Evolutionary conservation across 2,113 vertebrate species (phyloP).

Genomic region (Rhabdomys dilectus): DNA sequence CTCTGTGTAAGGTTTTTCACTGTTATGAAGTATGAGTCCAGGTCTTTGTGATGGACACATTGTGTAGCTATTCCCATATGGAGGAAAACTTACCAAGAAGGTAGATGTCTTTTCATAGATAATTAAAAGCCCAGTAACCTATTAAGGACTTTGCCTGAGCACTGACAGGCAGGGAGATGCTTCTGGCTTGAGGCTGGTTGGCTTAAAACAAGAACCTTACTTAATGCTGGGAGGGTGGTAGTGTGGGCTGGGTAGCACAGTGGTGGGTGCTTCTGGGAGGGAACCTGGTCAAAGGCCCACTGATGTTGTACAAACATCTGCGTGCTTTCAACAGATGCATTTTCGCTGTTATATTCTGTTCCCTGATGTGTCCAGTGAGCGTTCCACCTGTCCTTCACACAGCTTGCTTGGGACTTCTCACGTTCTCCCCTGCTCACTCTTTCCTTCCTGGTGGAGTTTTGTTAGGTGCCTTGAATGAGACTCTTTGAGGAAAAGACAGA

Average conservation of each 20-base stretch:
- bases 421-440: background rate
- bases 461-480: background rate
- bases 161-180: accelerated
- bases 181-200: background rate
- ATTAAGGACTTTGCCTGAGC: background rate
- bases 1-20: accelerated
- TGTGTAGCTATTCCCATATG: accelerated
- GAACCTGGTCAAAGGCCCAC: background rate
- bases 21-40: too few species aligned
- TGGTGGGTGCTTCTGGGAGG: accelerated
- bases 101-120: background rate
- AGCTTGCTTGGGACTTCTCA: background rate
- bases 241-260: accelerated
- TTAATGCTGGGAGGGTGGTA: background rate
- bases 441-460: background rate
- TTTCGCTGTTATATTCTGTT: background rate
- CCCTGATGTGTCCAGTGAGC: background rate
- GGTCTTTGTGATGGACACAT: background rate
- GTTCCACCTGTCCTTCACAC: background rate
- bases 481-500: constrained; percentile 19
- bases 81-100: background rate
- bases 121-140: accelerated
- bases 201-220: accelerated
- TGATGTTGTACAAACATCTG: background rate
- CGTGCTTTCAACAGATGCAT: background rate